Evolutionary conservation across 2,888 invertebrate species (phyloP), one percentile per base, ranked within the genome.

Genomic region (Cephonodes hylas): DNA sequence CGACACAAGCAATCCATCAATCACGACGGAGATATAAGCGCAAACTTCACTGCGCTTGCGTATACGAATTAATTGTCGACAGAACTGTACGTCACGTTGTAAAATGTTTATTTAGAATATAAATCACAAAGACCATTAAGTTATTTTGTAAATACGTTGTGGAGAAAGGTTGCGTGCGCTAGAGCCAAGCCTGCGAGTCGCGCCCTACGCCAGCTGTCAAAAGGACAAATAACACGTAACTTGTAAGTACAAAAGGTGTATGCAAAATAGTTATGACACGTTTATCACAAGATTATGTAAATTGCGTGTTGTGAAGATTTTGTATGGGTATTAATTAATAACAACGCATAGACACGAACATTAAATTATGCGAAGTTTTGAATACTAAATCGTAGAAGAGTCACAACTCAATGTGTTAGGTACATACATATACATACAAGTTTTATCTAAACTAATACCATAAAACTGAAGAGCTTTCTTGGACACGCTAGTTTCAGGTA

Each of bases 151-250:
- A 58, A 42, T 58, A 58, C 23, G 48, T 53, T 22, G 34, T 18
- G 20, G 34, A 42, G 64, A 59, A 62, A 57, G 64, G 61, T 85
- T 63, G 85, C 86, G 86, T 86, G 86, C 65, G 62, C 64, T 60
- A 70, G 61, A 64, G 79, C 79, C 85, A 75, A 81, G 82, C 84
- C 84, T 79, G 73, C 68, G 61, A 59, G 78, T 71, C 86, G 76
- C 85, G 67, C 86, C 86, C 77, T 70, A 63, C 71, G 70, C 74
- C 74, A 68, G 63, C 66, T 46, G 60, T 65, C 64, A 59, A 63
- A 69, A 69, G 73, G 66, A 76, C 72, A 67, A 70, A 71, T 73
- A 72, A 72, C 69, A 67, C 63, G 63, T 71, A 71, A 67, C 60
- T 70, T 66, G 74, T 66, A 66, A 66, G 63, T 44, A 64, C 66